Conservation (phyloP, 2,888 invertebrate species). For the Chrysolina oricalcia region DNA sequence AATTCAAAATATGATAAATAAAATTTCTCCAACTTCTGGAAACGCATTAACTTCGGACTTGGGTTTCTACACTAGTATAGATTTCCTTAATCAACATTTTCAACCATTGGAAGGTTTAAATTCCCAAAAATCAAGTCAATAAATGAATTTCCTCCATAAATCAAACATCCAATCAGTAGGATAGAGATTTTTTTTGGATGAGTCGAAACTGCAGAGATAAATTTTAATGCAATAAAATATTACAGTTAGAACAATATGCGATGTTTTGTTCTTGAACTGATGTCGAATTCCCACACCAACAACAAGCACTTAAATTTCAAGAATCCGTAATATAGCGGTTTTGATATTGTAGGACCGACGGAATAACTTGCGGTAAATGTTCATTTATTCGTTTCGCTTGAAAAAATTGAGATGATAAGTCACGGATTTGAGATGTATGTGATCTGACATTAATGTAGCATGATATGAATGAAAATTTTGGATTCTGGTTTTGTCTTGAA, state of each 20-base stretch:
- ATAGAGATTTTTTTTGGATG: no score
- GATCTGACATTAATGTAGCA: background rate
- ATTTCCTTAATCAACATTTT: no score
- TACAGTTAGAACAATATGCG: background rate
- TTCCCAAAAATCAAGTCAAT: no score
- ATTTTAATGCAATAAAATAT: background rate
- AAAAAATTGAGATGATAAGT: constrained; percentile 6
- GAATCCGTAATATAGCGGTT: constrained; percentile 25
- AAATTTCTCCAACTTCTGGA: no score
- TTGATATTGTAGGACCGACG: constrained; percentile 4
- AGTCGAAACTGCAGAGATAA: background rate
- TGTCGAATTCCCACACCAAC: constrained; percentile 14
- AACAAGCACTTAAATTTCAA: constrained; percentile 1
- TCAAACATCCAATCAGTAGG: no score
- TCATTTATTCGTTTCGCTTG: constrained; percentile 4
- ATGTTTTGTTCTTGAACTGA: constrained; percentile 8
- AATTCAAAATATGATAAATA: no score
- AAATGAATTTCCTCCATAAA: no score
- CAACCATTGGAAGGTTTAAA: no score
- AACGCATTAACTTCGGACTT: no score
- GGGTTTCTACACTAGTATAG: no score
- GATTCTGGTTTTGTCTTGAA: no score
- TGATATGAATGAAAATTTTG: no score
- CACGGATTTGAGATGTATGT: background rate
- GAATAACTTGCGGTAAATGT: constrained; percentile 12